Conservation (phyloP, 2,113 vertebrate genomes). For the Lasiurus cinereus region DNA sequence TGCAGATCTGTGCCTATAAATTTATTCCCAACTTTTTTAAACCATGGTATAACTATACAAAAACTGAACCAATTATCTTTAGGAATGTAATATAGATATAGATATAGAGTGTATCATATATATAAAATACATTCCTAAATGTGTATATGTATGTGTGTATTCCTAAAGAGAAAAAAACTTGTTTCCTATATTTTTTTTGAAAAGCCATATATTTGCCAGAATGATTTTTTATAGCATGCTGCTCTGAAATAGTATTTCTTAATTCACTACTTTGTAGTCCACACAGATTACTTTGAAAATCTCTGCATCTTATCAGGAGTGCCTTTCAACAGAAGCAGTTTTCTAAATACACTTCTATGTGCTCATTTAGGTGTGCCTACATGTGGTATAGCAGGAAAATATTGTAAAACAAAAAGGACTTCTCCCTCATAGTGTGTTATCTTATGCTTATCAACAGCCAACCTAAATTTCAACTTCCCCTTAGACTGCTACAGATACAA, state of each 20-base stretch:
- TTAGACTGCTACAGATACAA: neutral
- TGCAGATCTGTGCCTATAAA: neutral
- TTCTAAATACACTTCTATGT: neutral
- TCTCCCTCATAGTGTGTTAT: neutral
- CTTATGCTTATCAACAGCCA: neutral
- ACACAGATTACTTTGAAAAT: slow-evolving; percentile 39
- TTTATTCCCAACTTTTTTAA: slow-evolving; percentile 10
- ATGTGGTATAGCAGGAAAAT: neutral
- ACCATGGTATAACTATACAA: neutral
- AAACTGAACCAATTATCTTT: neutral
- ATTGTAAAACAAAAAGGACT: neutral
- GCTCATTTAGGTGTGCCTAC: neutral
- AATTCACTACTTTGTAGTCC: neutral
- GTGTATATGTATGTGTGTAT: neutral
- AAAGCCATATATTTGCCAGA: neutral
- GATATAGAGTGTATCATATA: neutral
- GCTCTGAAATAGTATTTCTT: neutral
- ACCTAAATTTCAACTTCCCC: neutral
- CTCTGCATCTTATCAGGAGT: neutral
- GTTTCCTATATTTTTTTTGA: slow-evolving; percentile 18
- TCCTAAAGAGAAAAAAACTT: neutral
- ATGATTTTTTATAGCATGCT: neutral
- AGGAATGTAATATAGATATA: neutral
- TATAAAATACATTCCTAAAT: neutral
- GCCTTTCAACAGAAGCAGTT: neutral